phyloP scores from a whole-genome alignment of 92 coral and sea anemone species.

The Bergia sp. region DNA sequence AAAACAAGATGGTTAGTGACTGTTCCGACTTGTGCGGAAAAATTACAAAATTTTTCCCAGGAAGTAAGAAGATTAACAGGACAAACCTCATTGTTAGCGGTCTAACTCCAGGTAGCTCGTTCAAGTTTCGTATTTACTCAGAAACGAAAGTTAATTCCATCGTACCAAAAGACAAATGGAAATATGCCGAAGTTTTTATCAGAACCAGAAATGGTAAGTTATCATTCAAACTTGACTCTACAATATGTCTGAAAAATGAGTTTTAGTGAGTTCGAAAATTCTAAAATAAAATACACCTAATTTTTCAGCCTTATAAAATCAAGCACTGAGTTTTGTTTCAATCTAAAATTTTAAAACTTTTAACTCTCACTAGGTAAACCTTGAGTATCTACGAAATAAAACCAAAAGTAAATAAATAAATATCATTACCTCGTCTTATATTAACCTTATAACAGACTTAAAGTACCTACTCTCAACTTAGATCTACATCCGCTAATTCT shows the following conservation, averaged over 20 bases:
- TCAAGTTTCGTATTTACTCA: constrained; percentile 45
- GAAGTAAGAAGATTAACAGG: not conserved
- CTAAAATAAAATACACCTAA: not conserved
- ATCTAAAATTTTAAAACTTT: not conserved
- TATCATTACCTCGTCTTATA: not conserved
- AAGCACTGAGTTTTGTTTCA: not conserved
- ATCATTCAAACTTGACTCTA: too few relatives aligned
- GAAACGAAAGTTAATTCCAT: constrained; percentile 23
- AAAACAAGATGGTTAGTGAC: not conserved
- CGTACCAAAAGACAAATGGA: constrained; percentile 39
- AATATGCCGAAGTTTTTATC: constrained; percentile 34
- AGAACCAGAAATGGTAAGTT: constrained; percentile 28
- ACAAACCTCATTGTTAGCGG: constrained; percentile 9
- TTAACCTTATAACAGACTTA: too few relatives aligned
- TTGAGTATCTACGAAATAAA: not conserved
- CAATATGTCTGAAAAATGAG: too few relatives aligned
- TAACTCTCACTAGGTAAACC: not conserved
- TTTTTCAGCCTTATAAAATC: not conserved
- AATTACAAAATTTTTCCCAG: constrained; percentile 18
- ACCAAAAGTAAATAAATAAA: not conserved
- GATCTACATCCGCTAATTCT: too few relatives aligned
- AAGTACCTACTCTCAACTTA: too few relatives aligned
- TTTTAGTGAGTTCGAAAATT: too few relatives aligned
- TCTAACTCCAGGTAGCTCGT: constrained; percentile 22
- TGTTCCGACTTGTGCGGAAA: constrained; percentile 3